Evolutionary conservation across 1,140 invertebrate genomes (phyloP).

Genomic region (Mizuhopecten yessoensis): DNA sequence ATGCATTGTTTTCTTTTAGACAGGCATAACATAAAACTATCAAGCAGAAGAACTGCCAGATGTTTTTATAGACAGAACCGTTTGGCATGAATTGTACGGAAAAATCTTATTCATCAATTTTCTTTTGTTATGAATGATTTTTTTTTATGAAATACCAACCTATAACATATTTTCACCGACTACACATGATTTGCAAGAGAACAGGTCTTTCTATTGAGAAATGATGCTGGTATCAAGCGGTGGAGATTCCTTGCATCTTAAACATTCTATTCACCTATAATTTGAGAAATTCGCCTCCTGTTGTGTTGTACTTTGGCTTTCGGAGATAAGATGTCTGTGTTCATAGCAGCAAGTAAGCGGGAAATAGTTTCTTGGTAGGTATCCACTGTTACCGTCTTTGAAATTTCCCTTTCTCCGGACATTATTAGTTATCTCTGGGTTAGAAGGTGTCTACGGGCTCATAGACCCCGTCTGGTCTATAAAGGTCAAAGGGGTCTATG

Average conservation of each 20-base stretch:
- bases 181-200: too few species aligned
- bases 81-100: not conserved
- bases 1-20: not conserved
- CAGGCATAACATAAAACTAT: not conserved
- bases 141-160: too few species aligned
- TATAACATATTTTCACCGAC: too few species aligned
- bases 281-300: conserved; percentile 32
- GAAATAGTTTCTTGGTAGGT: not conserved
- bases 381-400: not conserved
- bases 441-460: too few species aligned
- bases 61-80: not conserved
- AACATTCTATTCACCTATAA: not conserved
- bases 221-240: not conserved
- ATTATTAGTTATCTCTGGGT: too few species aligned
- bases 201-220: not conserved
- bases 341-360: not conserved
- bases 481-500: too few species aligned
- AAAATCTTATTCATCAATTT: too few species aligned
- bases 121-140: too few species aligned
- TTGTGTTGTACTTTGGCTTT: not conserved
- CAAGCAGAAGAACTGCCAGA: not conserved
- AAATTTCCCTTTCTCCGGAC: not conserved
- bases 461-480: too few species aligned
- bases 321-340: not conserved
- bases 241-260: not conserved